These are phyloP conservation scores for Rhodeus uyekii DNA, from an alignment of 2,797 vertebrate genomes.

Conservation along the genomic window DNA sequence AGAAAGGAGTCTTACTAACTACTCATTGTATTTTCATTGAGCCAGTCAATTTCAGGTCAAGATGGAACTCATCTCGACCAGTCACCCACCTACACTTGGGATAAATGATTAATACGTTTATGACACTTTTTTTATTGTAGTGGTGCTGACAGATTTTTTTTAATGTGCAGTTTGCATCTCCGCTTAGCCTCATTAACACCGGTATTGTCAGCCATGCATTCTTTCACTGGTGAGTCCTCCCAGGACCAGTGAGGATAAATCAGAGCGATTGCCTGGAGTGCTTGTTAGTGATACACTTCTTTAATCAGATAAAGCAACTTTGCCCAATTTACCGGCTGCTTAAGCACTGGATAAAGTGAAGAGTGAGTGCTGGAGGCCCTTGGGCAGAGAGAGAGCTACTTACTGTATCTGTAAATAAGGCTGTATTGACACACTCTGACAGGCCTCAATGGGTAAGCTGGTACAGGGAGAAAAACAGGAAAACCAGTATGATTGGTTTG, in stretches of 20 bases:
- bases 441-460: constrained; percentile 30
- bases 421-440: constrained; percentile 44
- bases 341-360: constrained; percentile 62
- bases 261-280: constrained; percentile 62
- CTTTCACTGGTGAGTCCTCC: constrained; percentile 53
- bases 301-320: constrained; percentile 73
- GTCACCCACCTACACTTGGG: neutral
- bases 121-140: constrained; percentile 41
- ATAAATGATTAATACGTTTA: constrained; percentile 47
- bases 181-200: constrained; percentile 60
- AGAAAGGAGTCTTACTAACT: constrained; percentile 22
- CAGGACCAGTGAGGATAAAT: constrained; percentile 62
- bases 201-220: constrained; percentile 55
- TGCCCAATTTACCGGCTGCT: constrained; percentile 67
- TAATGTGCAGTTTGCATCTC: constrained; percentile 56
- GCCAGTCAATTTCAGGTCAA: constrained; percentile 25
- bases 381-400: constrained; percentile 53
- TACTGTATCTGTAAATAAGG: constrained; percentile 53
- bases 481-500: constrained; percentile 42
- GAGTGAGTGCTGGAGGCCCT: constrained; percentile 45
- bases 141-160: constrained; percentile 42
- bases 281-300: constrained; percentile 69
- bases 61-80: constrained; percentile 13
- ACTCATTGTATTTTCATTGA: constrained; percentile 33
- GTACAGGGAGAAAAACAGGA: constrained; percentile 35